Base-by-base conservation (phyloP, 2,113 vertebrate species). In the Fulica atra region DNA sequence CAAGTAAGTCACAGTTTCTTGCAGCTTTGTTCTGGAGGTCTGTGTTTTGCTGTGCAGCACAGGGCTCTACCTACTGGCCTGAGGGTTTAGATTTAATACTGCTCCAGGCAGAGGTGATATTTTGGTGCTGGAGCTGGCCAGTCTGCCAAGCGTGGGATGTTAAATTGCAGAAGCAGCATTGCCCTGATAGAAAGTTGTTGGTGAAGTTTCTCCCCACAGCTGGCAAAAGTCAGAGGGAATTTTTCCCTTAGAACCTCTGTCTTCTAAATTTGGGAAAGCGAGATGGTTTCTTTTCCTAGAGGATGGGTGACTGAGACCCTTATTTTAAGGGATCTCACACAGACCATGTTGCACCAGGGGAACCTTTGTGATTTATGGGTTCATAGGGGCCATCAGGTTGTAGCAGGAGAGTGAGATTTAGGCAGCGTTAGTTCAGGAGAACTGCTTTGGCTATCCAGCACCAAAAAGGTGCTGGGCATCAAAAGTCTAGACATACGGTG, bases 381-480 rank as follows among this genome's bases (percentile, higher is more conserved):
- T 7, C 11, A 0, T 10, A n/a, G 10, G 13, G 46, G 53, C 16
- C 1, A 6, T 80, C 0, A 0, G 14, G 25, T 33, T 40, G 64
- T 31, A 76, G 29, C 11, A 68, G 77, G 35, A 72, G 38, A 59
- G 6, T 33, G 59, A 56, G 72, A 26, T 35, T 17, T 33, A 38
- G 54, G n/a, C 48, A 59, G 6, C 2, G 5, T 10, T 64, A 40
- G 21, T 18, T 86, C 4, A 74, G 48, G 24, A 40, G 28, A 60
- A 40, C 44, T 31, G 18, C 38, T 73, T 65, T 78, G 48, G 9
- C 33, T 11, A 9, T 68, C 21, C 18, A 48, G 50, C 5, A 51
- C 31, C n/a, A n/a, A n/a, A n/a, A n/a, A n/a, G n/a, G n/a, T n/a
- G n/a, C n/a, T n/a, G n/a, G 33, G 2, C 36, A 21, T 83, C 57